These are phyloP conservation scores for Antitype chi DNA, from an alignment of 2,888 invertebrate genomes.

Conservation along the genomic window DNA sequence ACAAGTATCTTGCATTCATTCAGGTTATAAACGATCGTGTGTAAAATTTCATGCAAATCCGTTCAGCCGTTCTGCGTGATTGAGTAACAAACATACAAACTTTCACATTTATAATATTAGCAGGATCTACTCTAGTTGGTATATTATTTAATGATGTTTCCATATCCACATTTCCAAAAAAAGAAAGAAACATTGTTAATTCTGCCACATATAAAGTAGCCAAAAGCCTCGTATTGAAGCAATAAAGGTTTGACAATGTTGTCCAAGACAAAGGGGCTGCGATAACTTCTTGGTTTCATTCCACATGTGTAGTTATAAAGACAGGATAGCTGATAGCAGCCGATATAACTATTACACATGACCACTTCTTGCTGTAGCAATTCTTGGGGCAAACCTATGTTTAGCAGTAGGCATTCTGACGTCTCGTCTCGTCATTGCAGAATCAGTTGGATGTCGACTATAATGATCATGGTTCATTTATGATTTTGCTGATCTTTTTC, in stretches of 20 bases:
- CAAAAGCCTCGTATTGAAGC: no score
- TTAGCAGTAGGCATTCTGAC: background rate
- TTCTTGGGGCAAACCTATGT: background rate
- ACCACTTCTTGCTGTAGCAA: background rate
- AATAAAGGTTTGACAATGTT: no score
- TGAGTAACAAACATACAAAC: no score
- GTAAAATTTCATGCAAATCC: no score
- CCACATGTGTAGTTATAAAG: background rate
- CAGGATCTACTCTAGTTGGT: background rate
- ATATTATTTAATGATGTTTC: background rate
- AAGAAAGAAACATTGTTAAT: no score
- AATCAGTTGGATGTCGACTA: background rate
- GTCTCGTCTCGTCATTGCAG: background rate
- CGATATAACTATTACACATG: background rate
- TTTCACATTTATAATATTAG: no score
- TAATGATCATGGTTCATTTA: background rate
- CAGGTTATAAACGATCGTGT: no score
- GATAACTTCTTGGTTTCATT: background rate
- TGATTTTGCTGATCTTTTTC: background rate
- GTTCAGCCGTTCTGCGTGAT: no score
- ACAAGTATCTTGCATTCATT: no score
- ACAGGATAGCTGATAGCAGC: background rate
- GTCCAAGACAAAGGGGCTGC: background rate
- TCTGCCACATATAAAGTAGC: no score
- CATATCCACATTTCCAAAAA: background rate